phyloP scores from a whole-genome alignment of 2,888 invertebrate species.

The Notocelia uddmanniana region DNA sequence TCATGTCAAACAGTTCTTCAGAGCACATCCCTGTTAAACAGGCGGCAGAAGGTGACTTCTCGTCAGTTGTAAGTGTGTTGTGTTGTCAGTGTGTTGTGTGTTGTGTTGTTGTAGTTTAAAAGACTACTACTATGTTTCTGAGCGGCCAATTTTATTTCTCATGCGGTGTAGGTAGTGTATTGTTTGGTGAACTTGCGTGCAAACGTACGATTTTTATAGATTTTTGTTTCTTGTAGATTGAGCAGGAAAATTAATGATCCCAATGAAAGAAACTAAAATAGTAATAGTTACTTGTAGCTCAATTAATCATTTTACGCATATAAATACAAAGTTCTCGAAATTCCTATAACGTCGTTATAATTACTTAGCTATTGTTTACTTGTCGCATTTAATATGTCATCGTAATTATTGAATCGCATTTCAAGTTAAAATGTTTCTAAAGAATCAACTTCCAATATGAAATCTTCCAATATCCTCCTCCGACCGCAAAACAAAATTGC shows the following conservation, averaged over 20 bases:
- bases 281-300: background rate
- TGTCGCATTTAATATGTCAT: too few relatives aligned
- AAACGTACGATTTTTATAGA: background rate
- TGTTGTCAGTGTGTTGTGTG: too few relatives aligned
- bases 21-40: too few relatives aligned
- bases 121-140: too few relatives aligned
- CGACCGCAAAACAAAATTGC: constrained; percentile 4
- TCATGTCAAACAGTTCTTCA: too few relatives aligned
- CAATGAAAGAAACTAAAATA: constrained; percentile 1
- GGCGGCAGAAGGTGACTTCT: too few relatives aligned
- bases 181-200: background rate
- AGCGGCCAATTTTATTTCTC: too few relatives aligned
- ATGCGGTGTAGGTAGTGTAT: too few relatives aligned
- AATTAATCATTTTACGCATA: background rate
- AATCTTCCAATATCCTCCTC: background rate
- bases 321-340: constrained; percentile 2
- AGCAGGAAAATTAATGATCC: constrained; percentile 12
- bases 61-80: too few relatives aligned
- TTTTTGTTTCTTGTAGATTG: constrained; percentile 1
- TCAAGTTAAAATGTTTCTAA: background rate
- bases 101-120: too few relatives aligned
- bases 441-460: background rate
- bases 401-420: background rate
- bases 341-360: too few relatives aligned
- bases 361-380: too few relatives aligned